Evolutionary conservation across 2,113 vertebrate species (phyloP), one percentile per base, ranked within the genome.

Genomic region (Lepus europaeus): DNA sequence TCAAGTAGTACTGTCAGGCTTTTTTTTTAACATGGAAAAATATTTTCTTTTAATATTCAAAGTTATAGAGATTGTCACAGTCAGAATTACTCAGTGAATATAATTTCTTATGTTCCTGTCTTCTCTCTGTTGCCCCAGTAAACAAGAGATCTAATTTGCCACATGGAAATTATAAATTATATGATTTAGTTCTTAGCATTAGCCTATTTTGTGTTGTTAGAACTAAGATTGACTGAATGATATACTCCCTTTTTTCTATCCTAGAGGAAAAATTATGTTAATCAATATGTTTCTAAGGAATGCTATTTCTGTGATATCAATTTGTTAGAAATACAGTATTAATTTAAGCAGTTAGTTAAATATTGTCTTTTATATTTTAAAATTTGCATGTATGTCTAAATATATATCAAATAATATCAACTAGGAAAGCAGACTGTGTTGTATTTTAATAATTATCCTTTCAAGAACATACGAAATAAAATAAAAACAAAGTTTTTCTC

Each of bases 31-130:
- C 64, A 78, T 81, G 17, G 59, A 90, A 83, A 90, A 87, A 23
- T 61, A 23, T 95, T 45, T 66, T 1, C 63, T n/a, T 86, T 73
- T 90, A 88, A 90, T 85, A 89, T 92, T 72, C 84, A 79, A 92
- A 72, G 0, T n/a, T 95, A 19, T 66, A 64, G 5, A 77, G n/a
- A 92, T 74, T 86, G 29, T 31, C 10, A 36, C 53, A 49, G 3
- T 93, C 49, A 95, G 27, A 94, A 85, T 77, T 76, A 25, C 31
- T 16, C 9, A 14, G 2, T 86, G 27, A 80, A 77, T 70, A 3
- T 89, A 9, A 89, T 92, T 70, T 49, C 73, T 45, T 70, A 2
- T 78, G 29, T 78, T 9, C 10, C 29, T 36, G 16, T 36, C 19
- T 86, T 61, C 31, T 13, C 23, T 91, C 7, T 73, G 14, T 36